Evolutionary conservation across 2,888 invertebrate species (phyloP), one percentile per base, ranked within the genome.

Genomic region (Chrysodeixis includens): DNA sequence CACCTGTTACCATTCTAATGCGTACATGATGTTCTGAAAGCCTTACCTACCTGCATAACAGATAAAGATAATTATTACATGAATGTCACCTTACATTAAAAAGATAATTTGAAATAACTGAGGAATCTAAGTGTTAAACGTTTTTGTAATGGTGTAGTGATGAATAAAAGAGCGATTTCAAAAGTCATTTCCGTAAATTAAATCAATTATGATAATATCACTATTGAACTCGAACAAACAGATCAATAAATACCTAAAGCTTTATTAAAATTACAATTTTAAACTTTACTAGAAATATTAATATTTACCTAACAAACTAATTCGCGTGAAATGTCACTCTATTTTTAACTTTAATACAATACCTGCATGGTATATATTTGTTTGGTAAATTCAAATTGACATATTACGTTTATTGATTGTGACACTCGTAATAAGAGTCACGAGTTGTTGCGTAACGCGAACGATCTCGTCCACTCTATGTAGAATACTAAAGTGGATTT

Each of bases 401-500:
- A 88, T 94, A 79, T 79, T 78, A 85, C 92, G 85, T 92, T 91
- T 88, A 83, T 86, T 86, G 83, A 83, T 82, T 76, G 83, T 86
- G 83, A 72, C 79, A 82, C 78, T 86, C 76, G 87, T 92, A 91
- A 93, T 89, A 89, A 90, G 90, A 94, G 92, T 95, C 94, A 95
- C 94, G 94, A 93, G 94, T 88, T 90, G 88, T 95, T 95, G 86
- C 93, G 93, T 93, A 94, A 94, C 88, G 85, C 87, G 83, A 85
- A 88, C 90, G 89, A 90, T 92, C 89, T 90, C 83, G 84, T 83
- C 83, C 86, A 87, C 80, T 90, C 88, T 84, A 87, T 86, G 84
- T 83, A 69, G 87, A 87, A 88, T 88, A 87, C 76, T 83, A 81
- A 88, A 87, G 84, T 72, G 71, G 72, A 78, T 82, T 85, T 83